Percentiles rank a stretch among this genome's conserved stretches.
Conservation (phyloP, 1,140 invertebrate species). For the Papilio machaon region DNA sequence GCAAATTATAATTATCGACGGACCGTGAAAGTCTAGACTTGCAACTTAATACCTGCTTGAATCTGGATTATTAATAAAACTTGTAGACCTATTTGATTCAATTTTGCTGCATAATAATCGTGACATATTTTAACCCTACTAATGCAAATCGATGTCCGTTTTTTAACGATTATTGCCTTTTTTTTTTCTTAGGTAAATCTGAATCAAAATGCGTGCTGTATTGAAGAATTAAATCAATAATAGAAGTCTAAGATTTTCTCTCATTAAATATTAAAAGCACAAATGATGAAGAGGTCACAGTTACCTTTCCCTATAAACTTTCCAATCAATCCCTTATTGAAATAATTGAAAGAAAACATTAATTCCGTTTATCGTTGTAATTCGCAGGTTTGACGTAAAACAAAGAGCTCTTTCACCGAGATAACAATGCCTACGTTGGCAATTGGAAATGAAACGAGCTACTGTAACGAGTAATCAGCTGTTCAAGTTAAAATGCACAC, state of each 20-base stretch:
- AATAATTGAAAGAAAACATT: not conserved
- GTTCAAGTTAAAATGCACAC: conserved; percentile 15
- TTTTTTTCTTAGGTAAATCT: not conserved
- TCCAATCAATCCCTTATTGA: too few species aligned
- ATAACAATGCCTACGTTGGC: conserved; percentile 17
- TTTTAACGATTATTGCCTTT: not conserved
- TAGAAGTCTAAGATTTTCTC: too few species aligned
- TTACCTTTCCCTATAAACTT: too few species aligned
- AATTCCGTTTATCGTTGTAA: not conserved
- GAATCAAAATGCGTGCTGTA: not conserved
- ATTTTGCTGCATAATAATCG: not conserved
- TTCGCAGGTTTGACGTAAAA: not conserved
- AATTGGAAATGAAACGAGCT: not conserved
- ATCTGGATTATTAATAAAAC: conserved; percentile 8
- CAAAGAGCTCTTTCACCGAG: not conserved
- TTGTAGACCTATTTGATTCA: conserved; percentile 1
- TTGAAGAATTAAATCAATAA: too few species aligned
- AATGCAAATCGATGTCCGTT: not conserved
- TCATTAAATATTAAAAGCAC: too few species aligned
- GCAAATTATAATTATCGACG: not conserved
- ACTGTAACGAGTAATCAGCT: conserved; percentile 26
- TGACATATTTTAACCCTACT: not conserved
- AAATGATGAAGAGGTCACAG: too few species aligned
- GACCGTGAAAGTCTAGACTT: conserved; percentile 30
- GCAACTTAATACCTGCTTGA: conserved; percentile 1